Base-by-base conservation (phyloP, 2,797 vertebrate genomes). In the Tragelaphus eurycerus region DNA sequence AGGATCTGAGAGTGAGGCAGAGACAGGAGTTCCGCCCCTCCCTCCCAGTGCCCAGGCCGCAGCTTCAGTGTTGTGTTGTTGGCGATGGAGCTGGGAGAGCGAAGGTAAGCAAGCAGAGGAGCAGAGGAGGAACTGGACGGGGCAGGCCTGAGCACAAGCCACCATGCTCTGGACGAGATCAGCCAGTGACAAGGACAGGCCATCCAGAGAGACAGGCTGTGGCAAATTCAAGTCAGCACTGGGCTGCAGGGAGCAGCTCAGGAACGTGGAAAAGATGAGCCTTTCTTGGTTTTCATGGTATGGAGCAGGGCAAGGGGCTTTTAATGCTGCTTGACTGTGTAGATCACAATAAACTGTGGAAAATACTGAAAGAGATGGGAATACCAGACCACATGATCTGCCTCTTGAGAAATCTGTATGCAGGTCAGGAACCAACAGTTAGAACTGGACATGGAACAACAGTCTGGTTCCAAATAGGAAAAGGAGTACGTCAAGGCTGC, bases 101-200 rank as follows among this genome's bases (percentile, higher is more conserved):
- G 23, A 23, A 12, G n/a, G 29, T 4, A 29, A 31, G 21, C 0
- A 9, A n/a, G 76, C 2, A 2, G 8, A 11, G 0, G 1, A 38
- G n/a, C 23, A 67, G 55, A 57, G 59, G n/a, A 55, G 46, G 78
- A n/a, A 48, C 21, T 0, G 23, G 13, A 43, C 17, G 12, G 6
- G 38, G 79, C 71, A 79, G 83, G 15, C 13, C 27, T 74, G 19
- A 21, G 71, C 31, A 52, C n/a, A n/a, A 2, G 2, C 52, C 29
- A 13, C 3, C 4, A 31, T 3, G 4, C 8, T 43, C 19, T n/a
- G 57, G 82, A 79, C 0, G 3, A 29, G 81, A 57, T 31, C 8
- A 19, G 46, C 64, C 25, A 0, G 54, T 23, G 14, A 12, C 1
- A 13, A 19, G 46, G 29, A 50, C 27, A 8, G 57, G 31, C 55